Percentiles rank a stretch among this genome's conserved stretches.
Evolutionary conservation across 2,113 vertebrate species (phyloP).

Genomic region (Spizaetus ornatus): DNA sequence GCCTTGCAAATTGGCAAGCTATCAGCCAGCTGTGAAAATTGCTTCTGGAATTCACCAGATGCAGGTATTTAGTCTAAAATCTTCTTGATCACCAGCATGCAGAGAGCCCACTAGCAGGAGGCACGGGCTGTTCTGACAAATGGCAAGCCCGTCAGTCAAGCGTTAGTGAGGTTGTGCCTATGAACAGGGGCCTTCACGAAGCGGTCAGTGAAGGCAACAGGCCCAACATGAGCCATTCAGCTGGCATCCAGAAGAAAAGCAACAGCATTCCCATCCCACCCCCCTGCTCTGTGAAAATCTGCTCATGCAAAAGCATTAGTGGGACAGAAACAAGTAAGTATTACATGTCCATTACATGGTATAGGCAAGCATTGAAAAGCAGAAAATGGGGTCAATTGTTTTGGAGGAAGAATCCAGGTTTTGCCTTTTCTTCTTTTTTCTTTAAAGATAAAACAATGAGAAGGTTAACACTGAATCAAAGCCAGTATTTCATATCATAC

Average conservation of each 20-base stretch:
- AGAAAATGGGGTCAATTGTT: background rate
- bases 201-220: fast-evolving
- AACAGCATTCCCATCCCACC: background rate
- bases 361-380: background rate
- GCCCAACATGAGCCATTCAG: fast-evolving
- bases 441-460: background rate
- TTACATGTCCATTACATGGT: background rate
- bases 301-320: background rate
- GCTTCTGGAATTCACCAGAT: background rate
- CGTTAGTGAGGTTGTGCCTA: background rate
- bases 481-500: background rate
- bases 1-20: background rate
- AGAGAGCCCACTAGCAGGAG: background rate
- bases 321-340: background rate
- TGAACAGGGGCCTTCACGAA: background rate
- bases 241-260: background rate
- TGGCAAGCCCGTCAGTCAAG: background rate
- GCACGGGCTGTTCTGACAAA: background rate
- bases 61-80: background rate
- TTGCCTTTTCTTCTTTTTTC: no score
- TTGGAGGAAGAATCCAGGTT: background rate
- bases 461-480: background rate
- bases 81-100: background rate
- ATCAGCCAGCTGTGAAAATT: background rate
- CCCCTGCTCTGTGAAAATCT: background rate